Evolutionary conservation across 1,140 invertebrate genomes (phyloP), one percentile per base, ranked within the genome.

Genomic region (Vollenhovia emeryi): DNA sequence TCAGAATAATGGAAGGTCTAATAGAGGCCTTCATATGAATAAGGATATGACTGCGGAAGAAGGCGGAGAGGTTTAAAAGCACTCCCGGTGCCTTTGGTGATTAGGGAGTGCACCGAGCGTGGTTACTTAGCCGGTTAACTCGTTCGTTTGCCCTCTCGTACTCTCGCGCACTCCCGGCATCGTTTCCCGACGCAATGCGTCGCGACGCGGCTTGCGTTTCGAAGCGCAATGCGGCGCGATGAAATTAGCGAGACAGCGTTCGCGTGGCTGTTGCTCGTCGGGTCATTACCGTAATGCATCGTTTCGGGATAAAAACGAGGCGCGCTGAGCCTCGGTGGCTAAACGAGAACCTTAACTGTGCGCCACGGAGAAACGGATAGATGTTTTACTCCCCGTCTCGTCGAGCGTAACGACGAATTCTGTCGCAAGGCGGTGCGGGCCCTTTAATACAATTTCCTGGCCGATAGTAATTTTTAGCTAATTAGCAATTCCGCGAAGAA

Each of bases 81-180:
- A 84, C 80, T 74, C 69, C 36, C 59, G 45, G 75, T 55, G 45
- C 57, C 66, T 89, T 76, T 36, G 75, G 76, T 87, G 73, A 87
- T 87, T 80, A 86, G 84, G 40, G 74, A 86, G 84, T 59, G 84
- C 55, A 48, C 57, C 71, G 57, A 59, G 43, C 64, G 85, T 43
- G 66, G 75, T 80, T 79, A 86, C 84, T 86, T 79, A 68, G 36
- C 50, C 69, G 43, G 64, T 87, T 76, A 87, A 73, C 64, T 74
- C 40, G 21, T 13, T 45, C 48, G 27, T 8, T 3, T 36, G 6
- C 33, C 6, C n/a, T 85, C 75, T 64, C 59, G 21, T 40, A n/a
- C 45, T 36, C 11, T 40, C 6, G 59, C 43, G 27, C 1, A 40
- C 36, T 66, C 40, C 30, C 27, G 52, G n/a, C 55, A 43, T 83